phyloP scores from a whole-genome alignment of 2,113 vertebrate genomes.

The Pollimyrus isidori region DNA sequence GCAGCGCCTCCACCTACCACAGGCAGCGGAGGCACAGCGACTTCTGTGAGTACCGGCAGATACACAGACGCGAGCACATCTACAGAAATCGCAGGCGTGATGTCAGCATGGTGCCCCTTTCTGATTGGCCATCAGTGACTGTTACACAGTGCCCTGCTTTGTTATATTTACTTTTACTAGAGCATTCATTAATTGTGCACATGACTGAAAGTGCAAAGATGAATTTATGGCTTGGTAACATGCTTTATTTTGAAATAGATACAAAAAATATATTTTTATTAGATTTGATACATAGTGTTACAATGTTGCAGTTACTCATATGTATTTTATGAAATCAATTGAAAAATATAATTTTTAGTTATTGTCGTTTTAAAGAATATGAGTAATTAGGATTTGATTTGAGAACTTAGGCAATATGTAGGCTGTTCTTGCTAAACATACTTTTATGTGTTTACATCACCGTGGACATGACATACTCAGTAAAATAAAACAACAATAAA shows the following conservation, averaged over 20 bases:
- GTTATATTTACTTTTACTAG: not conserved
- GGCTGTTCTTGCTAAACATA: not conserved
- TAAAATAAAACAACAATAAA: not conserved
- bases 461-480: not conserved
- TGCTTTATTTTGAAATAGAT: not conserved
- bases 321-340: not conserved
- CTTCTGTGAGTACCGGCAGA: conserved; percentile 69
- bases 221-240: not conserved
- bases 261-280: not conserved
- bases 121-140: not conserved
- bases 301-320: not conserved
- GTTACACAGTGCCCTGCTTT: not conserved
- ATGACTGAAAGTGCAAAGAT: not conserved
- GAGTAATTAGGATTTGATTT: not conserved
- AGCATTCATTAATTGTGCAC: not conserved
- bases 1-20: conserved; percentile 78
- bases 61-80: not conserved
- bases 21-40: conserved; percentile 87
- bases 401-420: not conserved
- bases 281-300: not conserved
- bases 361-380: not conserved
- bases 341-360: not conserved
- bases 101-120: not conserved
- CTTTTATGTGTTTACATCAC: not conserved
- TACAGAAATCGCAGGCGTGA: not conserved